Base-by-base conservation (phyloP, 53 echinoderm and acorn worm species). In the Temnopleurus reevesii region DNA sequence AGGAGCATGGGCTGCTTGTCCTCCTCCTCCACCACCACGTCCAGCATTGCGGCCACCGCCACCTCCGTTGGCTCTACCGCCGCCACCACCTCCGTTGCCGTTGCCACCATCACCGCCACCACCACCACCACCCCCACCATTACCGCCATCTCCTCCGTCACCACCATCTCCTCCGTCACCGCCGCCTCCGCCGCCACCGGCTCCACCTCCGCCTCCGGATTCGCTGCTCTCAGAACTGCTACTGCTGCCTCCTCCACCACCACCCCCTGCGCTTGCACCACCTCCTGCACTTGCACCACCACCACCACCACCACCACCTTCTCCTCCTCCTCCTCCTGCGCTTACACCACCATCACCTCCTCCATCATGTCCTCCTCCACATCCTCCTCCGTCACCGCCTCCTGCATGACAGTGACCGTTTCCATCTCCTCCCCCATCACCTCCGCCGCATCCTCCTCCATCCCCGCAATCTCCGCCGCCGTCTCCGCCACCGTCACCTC, bases 251-350 rank as follows among this genome's bases (percentile, higher is more conserved):
- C n/a, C n/a, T 10, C 29, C 65, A 23, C 65, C 65, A 28, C n/a
- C 65, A 28, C 65, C 65, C 12, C n/a, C 65, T 9, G 12, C 77
- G 21, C 21, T 23, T 8, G 12, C 77, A 44, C 45, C 77, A 77
- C 33, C 34, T 18, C 45, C 77, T 9, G 31, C 77, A 44, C 33
- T 23, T 5, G 8, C 77, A 8, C 45, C 26, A 28, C 23, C 77
- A 6, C 61, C 58, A 45, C 59, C 41, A 18, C 19, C 60, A 25
- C 53, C 83, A 4, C 56, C 55, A 6, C 83, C 83, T 19, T 23
- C 83, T 4, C 83, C 83, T 13, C 59, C 84, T 19, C 84, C 59
- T 12, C 59, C 84, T 47, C 81, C 49, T 0, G 25, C 15, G 51
- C 51, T 49, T 26, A 9, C 80, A 36, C 83, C 84, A 24, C 58